Base-by-base conservation (phyloP, 2,797 vertebrate species). In the Steatocranus sp. region DNA sequence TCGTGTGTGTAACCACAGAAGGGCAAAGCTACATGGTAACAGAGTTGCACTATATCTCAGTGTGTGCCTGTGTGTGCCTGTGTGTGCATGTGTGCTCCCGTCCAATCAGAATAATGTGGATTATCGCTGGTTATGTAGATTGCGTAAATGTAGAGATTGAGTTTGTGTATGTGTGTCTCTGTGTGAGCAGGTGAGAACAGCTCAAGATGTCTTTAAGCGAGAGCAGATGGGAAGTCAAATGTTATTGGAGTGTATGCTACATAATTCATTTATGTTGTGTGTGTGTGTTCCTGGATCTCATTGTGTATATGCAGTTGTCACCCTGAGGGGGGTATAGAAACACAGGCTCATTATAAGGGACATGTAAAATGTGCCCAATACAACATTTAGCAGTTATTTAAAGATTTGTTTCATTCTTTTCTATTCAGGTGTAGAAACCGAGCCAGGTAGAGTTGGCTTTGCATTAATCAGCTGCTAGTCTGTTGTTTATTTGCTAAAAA, bases 171-270 rank as follows among this genome's bases (percentile, higher is more conserved):
- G 43, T 46, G 17, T 36, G 50, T 76, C 23, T 79, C 3, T 78
- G 68, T 27, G 15, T 11, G 78, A 87, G 87, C 88, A 90, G 88
- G 90, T 90, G 84, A 87, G 80, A 88, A 80, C 32, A 78, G 70
- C 66, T 84, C 81, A 88, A 90, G 83, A 84, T 90, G 89, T 87
- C 85, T 93, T 70, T 41, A 82, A 83, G 77, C 15, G 32, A 61
- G 79, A 91, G 82, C 90, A 95, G 91, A 93, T 92, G 93, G 91
- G 30, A 82, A 56, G 48, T 81, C 27, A 20, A 83, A 83, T 86
- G 58, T 88, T 91, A 92, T 63, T 87, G 83, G 85, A 93, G 90
- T 73, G 27, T 87, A 81, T 10, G 46, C 84, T 41, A 58, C 87
- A 91, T 91, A 79, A 92, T 86, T 92, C 79, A 90, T 90, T 88